Conservation (phyloP, 2,888 invertebrate genomes). For the Xestia xanthographa region DNA sequence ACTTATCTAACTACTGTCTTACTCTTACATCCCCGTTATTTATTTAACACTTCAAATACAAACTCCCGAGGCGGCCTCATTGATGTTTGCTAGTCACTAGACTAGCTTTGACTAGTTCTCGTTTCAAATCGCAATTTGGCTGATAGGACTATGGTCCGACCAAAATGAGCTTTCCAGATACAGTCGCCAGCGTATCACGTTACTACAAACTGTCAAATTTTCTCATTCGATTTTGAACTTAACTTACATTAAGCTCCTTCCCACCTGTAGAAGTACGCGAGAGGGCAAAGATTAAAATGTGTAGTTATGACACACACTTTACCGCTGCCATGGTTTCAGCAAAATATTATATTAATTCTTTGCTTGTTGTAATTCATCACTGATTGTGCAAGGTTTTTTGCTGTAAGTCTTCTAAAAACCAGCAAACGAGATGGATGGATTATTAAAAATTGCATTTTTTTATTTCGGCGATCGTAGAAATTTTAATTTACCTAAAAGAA, state of each 20-base stretch:
- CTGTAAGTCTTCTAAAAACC: not conserved
- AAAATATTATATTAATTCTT: not conserved
- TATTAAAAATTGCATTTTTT: no score
- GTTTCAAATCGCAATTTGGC: not conserved
- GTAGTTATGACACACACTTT: slow-evolving; percentile 1
- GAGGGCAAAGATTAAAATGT: slow-evolving; percentile 23
- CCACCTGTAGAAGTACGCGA: not conserved
- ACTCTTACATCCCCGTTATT: not conserved
- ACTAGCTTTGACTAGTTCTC: not conserved
- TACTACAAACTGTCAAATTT: no score
- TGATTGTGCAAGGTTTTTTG: not conserved
- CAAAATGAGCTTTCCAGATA: not conserved
- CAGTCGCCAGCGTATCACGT: no score
- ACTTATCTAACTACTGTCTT: no score
- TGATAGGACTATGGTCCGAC: not conserved
- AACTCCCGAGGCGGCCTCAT: no score
- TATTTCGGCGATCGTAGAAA: no score
- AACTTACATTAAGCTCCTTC: not conserved
- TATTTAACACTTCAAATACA: no score
- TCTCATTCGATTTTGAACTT: no score
- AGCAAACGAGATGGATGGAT: not conserved
- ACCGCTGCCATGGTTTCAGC: not conserved
- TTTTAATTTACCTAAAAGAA: no score
- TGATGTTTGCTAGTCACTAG: no score
- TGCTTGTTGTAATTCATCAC: not conserved